These are phyloP conservation scores for Drosophila auraria DNA, from an alignment of 1,140 invertebrate species.

Conservation along the genomic window DNA sequence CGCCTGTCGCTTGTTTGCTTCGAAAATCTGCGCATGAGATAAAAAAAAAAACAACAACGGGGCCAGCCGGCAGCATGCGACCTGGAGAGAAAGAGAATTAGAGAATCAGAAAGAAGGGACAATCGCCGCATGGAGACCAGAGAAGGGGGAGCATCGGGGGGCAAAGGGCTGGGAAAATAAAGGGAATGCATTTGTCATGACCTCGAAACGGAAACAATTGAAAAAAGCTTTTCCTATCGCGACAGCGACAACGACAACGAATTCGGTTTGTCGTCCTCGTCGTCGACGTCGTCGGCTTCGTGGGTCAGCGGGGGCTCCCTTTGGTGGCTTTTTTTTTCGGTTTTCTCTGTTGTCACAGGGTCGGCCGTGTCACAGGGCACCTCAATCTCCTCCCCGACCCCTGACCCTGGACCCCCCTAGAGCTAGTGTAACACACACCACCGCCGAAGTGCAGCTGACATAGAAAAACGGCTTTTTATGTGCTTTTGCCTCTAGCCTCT, in stretches of 20 bases:
- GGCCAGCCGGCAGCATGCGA: not conserved
- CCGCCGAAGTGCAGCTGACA: conserved; percentile 74
- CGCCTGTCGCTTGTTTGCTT: conserved; percentile 64
- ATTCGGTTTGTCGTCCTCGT: conserved; percentile 50
- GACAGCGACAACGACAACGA: conserved; percentile 55
- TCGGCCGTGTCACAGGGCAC: conserved; percentile 39
- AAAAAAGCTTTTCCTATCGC: conserved; percentile 82
- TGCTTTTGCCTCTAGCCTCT: conserved; percentile 13
- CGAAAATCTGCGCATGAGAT: conserved; percentile 56
- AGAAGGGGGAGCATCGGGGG: not conserved
- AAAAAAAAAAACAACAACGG: conserved; percentile 20
- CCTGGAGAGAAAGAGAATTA: not conserved
- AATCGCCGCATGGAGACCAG: not conserved
- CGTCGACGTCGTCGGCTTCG: conserved; percentile 27
- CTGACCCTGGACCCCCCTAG: conserved; percentile 5
- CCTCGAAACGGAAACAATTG: conserved; percentile 82
- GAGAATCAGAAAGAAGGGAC: not conserved
- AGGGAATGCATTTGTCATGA: conserved; percentile 82
- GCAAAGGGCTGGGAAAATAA: conserved; percentile 39
- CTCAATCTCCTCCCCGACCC: conserved; percentile 17
- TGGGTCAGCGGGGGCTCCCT: conserved; percentile 20
- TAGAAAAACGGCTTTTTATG: conserved; percentile 75
- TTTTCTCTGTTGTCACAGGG: conserved; percentile 6
- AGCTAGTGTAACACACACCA: conserved; percentile 54
- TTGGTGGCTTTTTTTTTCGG: not conserved